phyloP scores from a whole-genome alignment of 1,140 invertebrate species.

The Cydia pomonella region DNA sequence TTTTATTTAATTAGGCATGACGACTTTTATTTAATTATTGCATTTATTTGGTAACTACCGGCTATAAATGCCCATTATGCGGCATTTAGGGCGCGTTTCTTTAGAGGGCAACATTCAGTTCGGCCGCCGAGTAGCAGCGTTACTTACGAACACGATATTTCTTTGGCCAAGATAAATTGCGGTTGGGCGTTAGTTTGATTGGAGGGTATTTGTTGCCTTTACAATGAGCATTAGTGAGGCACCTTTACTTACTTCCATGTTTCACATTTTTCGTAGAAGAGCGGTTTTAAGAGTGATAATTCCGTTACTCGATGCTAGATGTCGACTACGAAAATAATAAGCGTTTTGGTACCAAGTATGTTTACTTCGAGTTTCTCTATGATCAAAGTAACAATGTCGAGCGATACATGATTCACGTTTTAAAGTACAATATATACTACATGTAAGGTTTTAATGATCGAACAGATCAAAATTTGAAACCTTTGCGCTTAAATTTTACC shows the following conservation, averaged over 20 bases:
- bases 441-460: no score
- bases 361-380: no score
- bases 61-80: slow-evolving; percentile 18
- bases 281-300: slow-evolving; percentile 20
- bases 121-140: slow-evolving; percentile 33
- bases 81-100: slow-evolving; percentile 31
- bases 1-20: no score
- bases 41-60: neutral
- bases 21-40: neutral
- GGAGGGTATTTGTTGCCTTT: slow-evolving; percentile 70
- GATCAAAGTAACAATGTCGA: no score
- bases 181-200: slow-evolving; percentile 73
- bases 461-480: no score
- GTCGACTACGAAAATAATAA: no score
- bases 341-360: no score
- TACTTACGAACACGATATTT: slow-evolving; percentile 66
- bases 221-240: slow-evolving; percentile 66
- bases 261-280: neutral
- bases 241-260: neutral
- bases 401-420: no score
- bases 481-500: no score
- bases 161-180: slow-evolving; percentile 66
- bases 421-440: no score
- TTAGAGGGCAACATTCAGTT: slow-evolving; percentile 43
- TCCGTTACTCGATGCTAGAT: no score